phyloP scores from a whole-genome alignment of 2,797 vertebrate genomes.

The Clarias pachynema region DNA sequence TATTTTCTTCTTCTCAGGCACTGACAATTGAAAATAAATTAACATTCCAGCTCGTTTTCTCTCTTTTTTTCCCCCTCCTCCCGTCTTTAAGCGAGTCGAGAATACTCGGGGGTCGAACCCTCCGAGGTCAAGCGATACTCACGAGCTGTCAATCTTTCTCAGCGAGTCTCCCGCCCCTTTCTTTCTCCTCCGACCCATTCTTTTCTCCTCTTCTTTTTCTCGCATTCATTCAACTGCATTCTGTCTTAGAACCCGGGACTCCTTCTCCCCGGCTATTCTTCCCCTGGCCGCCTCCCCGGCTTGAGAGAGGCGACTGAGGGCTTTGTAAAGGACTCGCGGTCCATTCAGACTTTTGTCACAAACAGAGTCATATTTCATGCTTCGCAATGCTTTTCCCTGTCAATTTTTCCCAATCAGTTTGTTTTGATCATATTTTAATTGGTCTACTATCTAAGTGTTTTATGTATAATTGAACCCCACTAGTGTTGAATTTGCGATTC shows the following conservation, averaged over 20 bases:
- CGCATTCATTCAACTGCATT: slow-evolving; percentile 71
- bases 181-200: slow-evolving; percentile 58
- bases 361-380: slow-evolving; percentile 67
- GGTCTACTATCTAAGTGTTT: neutral
- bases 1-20: slow-evolving; percentile 64
- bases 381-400: slow-evolving; percentile 68
- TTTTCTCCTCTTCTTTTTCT: slow-evolving; percentile 48
- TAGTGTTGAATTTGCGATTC: neutral
- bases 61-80: slow-evolving; percentile 44
- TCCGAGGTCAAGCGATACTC: slow-evolving; percentile 78
- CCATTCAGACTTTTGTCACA: slow-evolving; percentile 65
- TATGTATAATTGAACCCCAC: neutral
- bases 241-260: slow-evolving; percentile 52
- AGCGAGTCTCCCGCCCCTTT: slow-evolving; percentile 69
- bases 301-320: slow-evolving; percentile 73
- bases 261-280: slow-evolving; percentile 57
- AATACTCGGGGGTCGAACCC: slow-evolving; percentile 73
- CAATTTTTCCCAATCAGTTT: slow-evolving; percentile 66
- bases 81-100: slow-evolving; percentile 70
- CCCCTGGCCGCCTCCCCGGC: slow-evolving; percentile 70
- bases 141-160: slow-evolving; percentile 77
- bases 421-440: slow-evolving; percentile 75
- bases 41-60: slow-evolving; percentile 83
- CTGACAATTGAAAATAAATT: slow-evolving; percentile 83
- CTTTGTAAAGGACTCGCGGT: slow-evolving; percentile 72